Evolutionary conservation across 2,888 invertebrate genomes (phyloP).

Genomic region (Laspeyria flexula): DNA sequence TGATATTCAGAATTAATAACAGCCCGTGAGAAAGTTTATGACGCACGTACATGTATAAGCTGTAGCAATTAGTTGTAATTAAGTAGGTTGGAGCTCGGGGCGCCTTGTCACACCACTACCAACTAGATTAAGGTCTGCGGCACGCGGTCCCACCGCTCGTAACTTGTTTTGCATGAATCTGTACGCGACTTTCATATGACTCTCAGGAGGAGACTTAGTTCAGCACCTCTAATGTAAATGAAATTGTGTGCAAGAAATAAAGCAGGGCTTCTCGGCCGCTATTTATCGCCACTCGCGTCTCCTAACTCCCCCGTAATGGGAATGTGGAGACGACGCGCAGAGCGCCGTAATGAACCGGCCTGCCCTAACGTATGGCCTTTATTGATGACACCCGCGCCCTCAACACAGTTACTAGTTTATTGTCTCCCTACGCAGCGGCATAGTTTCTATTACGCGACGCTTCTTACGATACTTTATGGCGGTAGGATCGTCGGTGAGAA

Average conservation of each 20-base stretch:
- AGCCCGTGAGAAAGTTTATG: constrained; percentile 71
- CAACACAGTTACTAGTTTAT: constrained; percentile 67
- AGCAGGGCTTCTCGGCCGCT: constrained; percentile 77
- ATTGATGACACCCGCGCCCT: constrained; percentile 77
- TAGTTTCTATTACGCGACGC: constrained; percentile 72
- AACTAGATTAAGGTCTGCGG: constrained; percentile 77
- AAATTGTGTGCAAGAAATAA: constrained; percentile 84
- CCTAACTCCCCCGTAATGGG: constrained; percentile 82
- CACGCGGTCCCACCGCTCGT: constrained; percentile 73
- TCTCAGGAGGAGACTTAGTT: constrained; percentile 74
- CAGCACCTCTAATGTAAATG: constrained; percentile 84
- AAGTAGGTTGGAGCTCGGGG: constrained; percentile 72
- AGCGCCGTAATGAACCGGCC: constrained; percentile 79
- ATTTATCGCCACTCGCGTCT: constrained; percentile 81
- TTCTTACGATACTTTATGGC: constrained; percentile 72
- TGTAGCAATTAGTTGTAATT: constrained; percentile 82
- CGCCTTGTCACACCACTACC: constrained; percentile 65
- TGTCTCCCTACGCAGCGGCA: constrained; percentile 65
- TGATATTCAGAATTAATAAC: constrained; percentile 69
- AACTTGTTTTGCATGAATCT: constrained; percentile 83
- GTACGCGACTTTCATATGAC: constrained; percentile 77
- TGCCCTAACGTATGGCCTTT: constrained; percentile 79
- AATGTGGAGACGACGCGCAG: constrained; percentile 73
- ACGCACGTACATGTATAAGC: constrained; percentile 74
- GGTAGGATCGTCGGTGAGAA: constrained; percentile 51